Evolutionary conservation across 1,140 invertebrate genomes (phyloP), one percentile per base, ranked within the genome.

Genomic region (Pemphigus obesinymphae): DNA sequence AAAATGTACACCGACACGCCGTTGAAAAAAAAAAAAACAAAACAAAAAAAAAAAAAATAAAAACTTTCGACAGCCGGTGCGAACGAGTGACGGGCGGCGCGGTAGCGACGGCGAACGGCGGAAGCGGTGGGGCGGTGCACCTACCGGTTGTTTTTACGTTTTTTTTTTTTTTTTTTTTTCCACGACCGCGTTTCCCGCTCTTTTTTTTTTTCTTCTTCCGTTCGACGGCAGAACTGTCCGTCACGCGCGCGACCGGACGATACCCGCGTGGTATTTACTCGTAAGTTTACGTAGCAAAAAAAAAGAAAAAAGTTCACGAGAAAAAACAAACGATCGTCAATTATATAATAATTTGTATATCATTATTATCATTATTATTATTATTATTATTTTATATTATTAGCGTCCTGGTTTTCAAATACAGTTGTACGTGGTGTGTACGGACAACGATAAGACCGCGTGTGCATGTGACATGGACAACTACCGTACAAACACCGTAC

Each of bases 151-250:
- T 45, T 45, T 40, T 45, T 45, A 45, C 10, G 43, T 45, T 45
- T 45, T 40, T 40, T 40, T 40, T 40, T 40, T 10, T 40, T 10
- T 40, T 10, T 40, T 10, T 4, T 45, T 45, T 45, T 80, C 63
- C 63, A 80, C 76, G 76, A 63, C 55, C 55, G 75, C 55, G 48
- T 63, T 80, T 80, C 53, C 53, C 76, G 76, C 76, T 61, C 55
- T 80, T 63, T 76, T 76, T 75, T 53, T 55, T n/a, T 50, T 17
- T n/a, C 20, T 48, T 26, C 53, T 45, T 26, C 73, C 73, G 73
- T 23, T 50, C 45, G 17, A 50, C 70, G 11, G n/a, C n/a, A n/a
- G n/a, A n/a, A n/a, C 37, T 8, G 37, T 40, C 26, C 31, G 37
- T 8, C 37, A 11, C 40, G 26, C 45, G 48, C 45, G 29, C 43